These are phyloP conservation scores for Axis porcinus DNA, from an alignment of 2,113 vertebrate genomes.

Conservation along the genomic window DNA sequence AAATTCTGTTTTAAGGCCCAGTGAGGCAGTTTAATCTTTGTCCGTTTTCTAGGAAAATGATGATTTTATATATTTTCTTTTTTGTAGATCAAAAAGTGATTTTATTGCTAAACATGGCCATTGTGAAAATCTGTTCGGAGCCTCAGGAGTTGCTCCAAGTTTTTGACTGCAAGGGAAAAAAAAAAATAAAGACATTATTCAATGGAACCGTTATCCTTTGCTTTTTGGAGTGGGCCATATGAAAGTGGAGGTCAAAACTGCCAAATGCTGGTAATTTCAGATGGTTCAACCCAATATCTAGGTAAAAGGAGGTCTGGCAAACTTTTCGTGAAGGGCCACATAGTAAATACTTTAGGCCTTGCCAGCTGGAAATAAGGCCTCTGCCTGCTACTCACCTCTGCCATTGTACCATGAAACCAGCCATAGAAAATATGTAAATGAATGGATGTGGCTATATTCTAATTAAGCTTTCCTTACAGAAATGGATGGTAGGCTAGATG, in stretches of 20 bases:
- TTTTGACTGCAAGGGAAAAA: not conserved
- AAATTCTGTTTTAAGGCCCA: not conserved
- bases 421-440: not conserved
- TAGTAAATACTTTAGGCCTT: not conserved
- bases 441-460: not conserved
- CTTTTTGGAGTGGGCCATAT: constrained; percentile 7
- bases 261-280: not conserved
- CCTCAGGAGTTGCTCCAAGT: not conserved
- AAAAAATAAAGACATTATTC: not conserved
- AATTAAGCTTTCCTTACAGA: constrained; percentile 17
- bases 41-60: not conserved
- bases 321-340: not conserved
- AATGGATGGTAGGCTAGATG: not conserved
- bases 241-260: not conserved
- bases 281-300: not conserved
- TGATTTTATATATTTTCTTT: not conserved
- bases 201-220: not conserved
- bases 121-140: not conserved
- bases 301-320: not conserved
- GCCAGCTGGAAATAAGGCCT: not conserved
- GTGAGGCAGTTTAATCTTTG: not conserved
- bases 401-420: not conserved
- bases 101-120: not conserved
- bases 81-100: not conserved
- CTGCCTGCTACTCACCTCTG: not conserved